Percentiles rank a stretch among this genome's conserved stretches.
phyloP scores from a whole-genome alignment of 2,888 invertebrate genomes.

The Metalampra italica region DNA sequence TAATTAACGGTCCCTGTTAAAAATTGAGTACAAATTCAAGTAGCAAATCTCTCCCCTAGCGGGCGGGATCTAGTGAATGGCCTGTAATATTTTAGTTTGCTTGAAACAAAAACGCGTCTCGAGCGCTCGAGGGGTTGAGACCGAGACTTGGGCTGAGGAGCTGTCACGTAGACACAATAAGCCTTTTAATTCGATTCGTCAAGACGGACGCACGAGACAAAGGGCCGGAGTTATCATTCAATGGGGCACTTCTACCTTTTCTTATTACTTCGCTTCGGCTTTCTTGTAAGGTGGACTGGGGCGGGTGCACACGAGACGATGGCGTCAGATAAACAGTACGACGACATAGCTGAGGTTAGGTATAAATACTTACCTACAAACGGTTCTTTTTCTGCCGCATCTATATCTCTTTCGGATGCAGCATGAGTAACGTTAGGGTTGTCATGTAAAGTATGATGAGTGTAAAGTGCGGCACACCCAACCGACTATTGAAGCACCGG shows the following conservation, averaged over 20 bases:
- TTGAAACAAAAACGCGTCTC: slow-evolving; percentile 70
- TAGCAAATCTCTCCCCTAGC: slow-evolving; percentile 56
- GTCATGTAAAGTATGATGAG: no score
- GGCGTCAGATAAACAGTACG: background rate
- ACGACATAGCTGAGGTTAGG: no score
- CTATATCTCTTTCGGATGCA: no score
- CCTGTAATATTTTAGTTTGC: slow-evolving; percentile 77
- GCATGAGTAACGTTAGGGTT: no score
- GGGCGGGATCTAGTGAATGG: slow-evolving; percentile 70
- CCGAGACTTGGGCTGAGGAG: slow-evolving; percentile 39
- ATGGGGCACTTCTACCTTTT: slow-evolving; percentile 77
- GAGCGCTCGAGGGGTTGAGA: slow-evolving; percentile 29
- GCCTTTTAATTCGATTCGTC: slow-evolving; percentile 79
- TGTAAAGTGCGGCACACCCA: no score
- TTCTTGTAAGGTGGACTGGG: slow-evolving; percentile 58
- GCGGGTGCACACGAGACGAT: slow-evolving; percentile 34
- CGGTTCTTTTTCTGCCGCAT: no score
- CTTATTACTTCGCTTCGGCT: slow-evolving; percentile 73
- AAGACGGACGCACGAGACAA: slow-evolving; percentile 74
- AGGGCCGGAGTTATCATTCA: slow-evolving; percentile 77
- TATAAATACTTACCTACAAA: no score
- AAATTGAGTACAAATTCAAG: slow-evolving; percentile 79
- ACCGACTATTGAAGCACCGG: no score
- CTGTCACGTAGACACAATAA: slow-evolving; percentile 79
- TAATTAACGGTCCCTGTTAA: slow-evolving; percentile 76